Conservation (phyloP, 2,797 vertebrate genomes). For the Lagocephalus sceleratus region DNA sequence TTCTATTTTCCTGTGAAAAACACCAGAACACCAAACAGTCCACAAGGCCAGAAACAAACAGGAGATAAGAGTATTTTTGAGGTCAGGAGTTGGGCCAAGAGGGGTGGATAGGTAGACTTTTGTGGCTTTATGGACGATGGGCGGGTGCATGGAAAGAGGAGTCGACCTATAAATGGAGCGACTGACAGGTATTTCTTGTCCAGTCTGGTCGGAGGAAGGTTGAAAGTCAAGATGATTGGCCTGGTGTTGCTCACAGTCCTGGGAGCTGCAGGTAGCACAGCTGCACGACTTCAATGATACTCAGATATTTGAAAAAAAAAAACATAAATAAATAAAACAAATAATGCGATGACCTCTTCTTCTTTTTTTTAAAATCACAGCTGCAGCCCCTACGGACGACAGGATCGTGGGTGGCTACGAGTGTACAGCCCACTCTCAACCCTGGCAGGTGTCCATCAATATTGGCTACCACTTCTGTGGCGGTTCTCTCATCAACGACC, state of each 20-base stretch:
- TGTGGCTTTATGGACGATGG: conserved; percentile 9
- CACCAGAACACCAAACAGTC: no score
- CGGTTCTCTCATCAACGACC: conserved; percentile 73
- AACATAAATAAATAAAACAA: not conserved
- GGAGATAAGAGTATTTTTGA: not conserved
- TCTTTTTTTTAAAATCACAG: conserved; percentile 38
- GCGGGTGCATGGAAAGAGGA: conserved; percentile 5
- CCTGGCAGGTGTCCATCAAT: conserved; percentile 75
- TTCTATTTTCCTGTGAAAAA: not conserved
- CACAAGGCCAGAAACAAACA: not conserved
- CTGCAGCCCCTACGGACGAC: conserved; percentile 62
- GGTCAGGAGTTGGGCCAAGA: not conserved
- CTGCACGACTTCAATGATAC: not conserved
- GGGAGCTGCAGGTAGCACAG: conserved; percentile 68
- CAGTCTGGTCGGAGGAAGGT: conserved; percentile 47
- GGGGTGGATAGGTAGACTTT: conserved; percentile 6
- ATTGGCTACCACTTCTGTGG: conserved; percentile 68
- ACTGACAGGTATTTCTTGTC: conserved; percentile 20
- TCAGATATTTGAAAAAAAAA: not conserved
- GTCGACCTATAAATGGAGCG: conserved; percentile 61
- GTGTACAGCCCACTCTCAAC: conserved; percentile 58
- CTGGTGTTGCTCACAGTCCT: conserved; percentile 62
- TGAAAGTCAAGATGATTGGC: conserved; percentile 58
- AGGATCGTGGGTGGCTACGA: conserved; percentile 74
- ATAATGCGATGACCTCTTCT: not conserved